Evolutionary conservation across 2,888 invertebrate genomes (phyloP), one percentile per base, ranked within the genome.

Genomic region (Cotesia congregata): DNA sequence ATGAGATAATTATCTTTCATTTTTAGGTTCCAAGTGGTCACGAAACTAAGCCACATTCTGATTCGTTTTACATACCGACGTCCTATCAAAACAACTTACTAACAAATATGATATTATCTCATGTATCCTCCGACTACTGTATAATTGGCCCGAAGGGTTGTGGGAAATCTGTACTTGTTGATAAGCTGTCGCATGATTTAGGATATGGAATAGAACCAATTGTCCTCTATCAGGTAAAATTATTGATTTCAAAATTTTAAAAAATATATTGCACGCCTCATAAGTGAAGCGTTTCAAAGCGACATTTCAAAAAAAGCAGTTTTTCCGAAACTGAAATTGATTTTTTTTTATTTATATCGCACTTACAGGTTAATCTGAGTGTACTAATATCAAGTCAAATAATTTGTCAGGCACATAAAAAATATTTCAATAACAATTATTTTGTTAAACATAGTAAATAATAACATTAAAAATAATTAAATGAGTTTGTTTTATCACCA

Each of bases 101-200:
- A 71, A 92, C 94, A 67, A 94, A 95, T 80, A 91, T 98, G 90
- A 86, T 96, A 60, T 92, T 96, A 87, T 95, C 95, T 77, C 95
- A 96, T 87, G 91, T 93, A 77, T 93, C 94, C 1, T 93, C 94
- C 1, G 98, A 98, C 90, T 94, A 97, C 83, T 98, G 98, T 89
- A 89, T 98, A 41, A 92, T 98, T 83, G 96, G 98, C 69, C 94
- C 96, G 78, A 94, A 94, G 90, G 98, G 98, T 61, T 96, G 97
- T 86, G 98, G 98, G 0, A 99, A 99, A 90, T 96, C 95, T 77
- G 93, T 94, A 1, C 90, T 97, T 1, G 93, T 97, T 0, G 91
- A 93, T 71, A 94, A 95, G 89, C 91, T 98, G 78, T 94, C 97
- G 0, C 91, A 93, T 77, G 87, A 94, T 81, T 90, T 97, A 7